phyloP scores from a whole-genome alignment of 2,888 invertebrate genomes.

The Rugalucina vietnamica region DNA sequence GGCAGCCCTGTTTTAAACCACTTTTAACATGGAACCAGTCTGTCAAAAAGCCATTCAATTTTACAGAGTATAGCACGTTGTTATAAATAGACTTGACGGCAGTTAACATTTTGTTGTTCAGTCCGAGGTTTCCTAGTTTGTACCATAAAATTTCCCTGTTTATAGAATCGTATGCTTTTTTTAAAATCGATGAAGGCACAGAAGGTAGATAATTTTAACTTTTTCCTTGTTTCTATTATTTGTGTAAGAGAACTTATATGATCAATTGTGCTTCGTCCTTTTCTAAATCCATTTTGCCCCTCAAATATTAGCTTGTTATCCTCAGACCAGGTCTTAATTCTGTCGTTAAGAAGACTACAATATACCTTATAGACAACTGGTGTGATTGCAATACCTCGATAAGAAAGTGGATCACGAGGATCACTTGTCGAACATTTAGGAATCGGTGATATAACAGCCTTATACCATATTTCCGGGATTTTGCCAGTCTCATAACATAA shows the following conservation, averaged over 20 bases:
- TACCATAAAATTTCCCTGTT: not conserved
- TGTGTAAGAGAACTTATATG: constrained; percentile 21
- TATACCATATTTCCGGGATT: constrained; percentile 24
- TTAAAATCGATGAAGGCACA: not conserved
- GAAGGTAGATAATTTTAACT: not conserved
- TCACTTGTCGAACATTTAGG: constrained; percentile 32
- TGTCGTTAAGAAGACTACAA: constrained; percentile 27
- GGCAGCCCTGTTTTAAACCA: constrained; percentile 7
- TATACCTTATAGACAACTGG: constrained; percentile 31
- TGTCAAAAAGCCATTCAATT: not conserved
- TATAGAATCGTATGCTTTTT: not conserved
- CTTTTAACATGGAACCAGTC: not conserved
- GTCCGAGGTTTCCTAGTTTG: not conserved
- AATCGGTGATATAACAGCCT: constrained; percentile 27
- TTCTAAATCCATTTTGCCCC: constrained; percentile 38
- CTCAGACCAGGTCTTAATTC: constrained; percentile 15
- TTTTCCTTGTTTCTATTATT: not conserved
- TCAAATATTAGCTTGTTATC: constrained; percentile 12
- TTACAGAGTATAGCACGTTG: not conserved
- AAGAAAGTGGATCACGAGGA: constrained; percentile 27
- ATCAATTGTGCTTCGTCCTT: constrained; percentile 32
- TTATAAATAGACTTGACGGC: not conserved
- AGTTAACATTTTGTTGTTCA: not conserved
- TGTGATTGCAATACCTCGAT: too few species aligned
- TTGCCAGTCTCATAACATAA: constrained; percentile 30